phyloP scores from a whole-genome alignment of 2,113 vertebrate species.

The Artemisiospiza belli region DNA sequence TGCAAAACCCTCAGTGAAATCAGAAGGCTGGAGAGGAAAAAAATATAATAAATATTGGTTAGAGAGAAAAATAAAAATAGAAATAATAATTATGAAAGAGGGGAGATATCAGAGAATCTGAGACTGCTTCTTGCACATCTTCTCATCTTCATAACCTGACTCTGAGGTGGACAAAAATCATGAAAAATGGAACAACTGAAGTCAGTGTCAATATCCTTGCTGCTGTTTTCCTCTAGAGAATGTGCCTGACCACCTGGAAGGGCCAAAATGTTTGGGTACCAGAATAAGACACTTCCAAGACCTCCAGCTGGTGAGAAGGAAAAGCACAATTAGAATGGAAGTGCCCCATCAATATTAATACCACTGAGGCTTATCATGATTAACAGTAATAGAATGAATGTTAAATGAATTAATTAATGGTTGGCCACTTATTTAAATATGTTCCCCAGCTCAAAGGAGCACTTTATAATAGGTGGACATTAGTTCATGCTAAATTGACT shows the following conservation, averaged over 20 bases:
- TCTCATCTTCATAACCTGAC: background rate
- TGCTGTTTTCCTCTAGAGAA: background rate
- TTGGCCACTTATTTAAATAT: constrained; percentile 72
- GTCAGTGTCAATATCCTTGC: background rate
- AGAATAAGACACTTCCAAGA: background rate
- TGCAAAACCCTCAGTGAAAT: background rate
- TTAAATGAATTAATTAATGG: constrained; percentile 75
- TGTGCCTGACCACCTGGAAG: background rate
- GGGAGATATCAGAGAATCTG: background rate
- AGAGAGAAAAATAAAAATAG: background rate
- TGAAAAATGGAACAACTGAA: background rate
- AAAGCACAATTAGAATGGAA: constrained; percentile 44
- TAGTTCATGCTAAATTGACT: constrained; percentile 67
- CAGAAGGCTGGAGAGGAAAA: background rate
- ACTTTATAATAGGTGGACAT: constrained; percentile 71
- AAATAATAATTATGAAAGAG: background rate
- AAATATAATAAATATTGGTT: background rate
- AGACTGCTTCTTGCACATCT: background rate
- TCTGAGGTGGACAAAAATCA: background rate
- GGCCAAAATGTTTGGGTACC: background rate
- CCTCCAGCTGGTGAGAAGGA: background rate
- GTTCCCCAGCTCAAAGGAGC: constrained; percentile 62
- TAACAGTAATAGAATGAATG: constrained; percentile 69
- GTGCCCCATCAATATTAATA: constrained; percentile 68
- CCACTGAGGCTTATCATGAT: constrained; percentile 63